Base-by-base conservation (phyloP, 2,113 vertebrate species). In the Nipponia nippon region DNA sequence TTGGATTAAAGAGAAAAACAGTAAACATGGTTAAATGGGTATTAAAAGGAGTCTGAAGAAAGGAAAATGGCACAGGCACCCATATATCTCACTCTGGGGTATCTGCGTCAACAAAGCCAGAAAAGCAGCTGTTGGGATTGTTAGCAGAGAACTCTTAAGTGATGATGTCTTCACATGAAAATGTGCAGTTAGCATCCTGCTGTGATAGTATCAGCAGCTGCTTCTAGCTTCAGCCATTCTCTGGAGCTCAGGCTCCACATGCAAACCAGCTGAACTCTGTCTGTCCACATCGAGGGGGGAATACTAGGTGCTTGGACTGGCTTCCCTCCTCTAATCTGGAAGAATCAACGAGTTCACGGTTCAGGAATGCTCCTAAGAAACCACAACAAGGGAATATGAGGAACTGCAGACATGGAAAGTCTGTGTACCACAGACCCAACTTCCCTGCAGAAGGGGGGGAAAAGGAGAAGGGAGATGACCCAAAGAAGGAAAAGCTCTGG, bases 1-100 rank as follows among this genome's bases (percentile, higher is more conserved):
- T 95, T 96, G 89, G 82, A 89, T 80, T 79, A 23, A 53, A 94
- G 66, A 82, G 79, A 40, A 94, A 97, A 97, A 56, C 30, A 88
- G 29, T 69, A 66, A 86, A 96, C 71, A 67, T 75, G 81, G 65
- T 96, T 95, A 95, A 97, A 80, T 85, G 71, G 50, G n/a, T 81
- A 94, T 95, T 91, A 83, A 96, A 96, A 92, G 38, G 13, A 83
- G 69, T 36, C 67, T 88, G 83, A 78, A 81, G 75, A 75, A 96
- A 72, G 47, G 46, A 87, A 85, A 83, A 82, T 78, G 90, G n/a
- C 72, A 80, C 85, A 69, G 72, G 67, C 90, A 94, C 10, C 17
- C 36, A 4, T n/a, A 56, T 44, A 58, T 32, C 61, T 84, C 71
- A 17, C 69, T 66, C 19, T 4, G 63, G 63, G 78, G 36, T 69